A percentile compares a stretch with the other conserved stretches of the same genome.
Evolutionary conservation across 2,113 vertebrate species (phyloP).

Genomic region (Percopsis transmontana): DNA sequence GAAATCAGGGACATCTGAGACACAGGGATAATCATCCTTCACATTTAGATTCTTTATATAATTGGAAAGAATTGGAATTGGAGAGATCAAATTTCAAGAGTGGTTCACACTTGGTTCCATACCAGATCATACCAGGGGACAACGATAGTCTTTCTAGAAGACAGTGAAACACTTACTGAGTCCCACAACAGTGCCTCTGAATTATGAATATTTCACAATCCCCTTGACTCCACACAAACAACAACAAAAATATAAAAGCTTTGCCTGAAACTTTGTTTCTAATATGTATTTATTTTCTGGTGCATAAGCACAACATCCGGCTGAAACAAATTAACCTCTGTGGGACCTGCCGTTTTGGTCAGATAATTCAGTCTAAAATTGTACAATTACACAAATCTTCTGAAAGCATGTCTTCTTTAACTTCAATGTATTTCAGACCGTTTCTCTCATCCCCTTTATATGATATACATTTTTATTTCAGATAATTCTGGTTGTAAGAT

Average conservation of each 20-base stretch:
- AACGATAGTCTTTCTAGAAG: conserved; percentile 4
- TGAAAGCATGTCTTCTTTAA: background rate
- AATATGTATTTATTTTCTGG: conserved; percentile 7
- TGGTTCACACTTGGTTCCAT: background rate
- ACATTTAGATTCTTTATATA: too few species aligned
- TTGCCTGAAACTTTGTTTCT: conserved; percentile 7
- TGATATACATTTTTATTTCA: too few species aligned
- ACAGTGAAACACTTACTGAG: conserved; percentile 5
- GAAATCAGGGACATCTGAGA: background rate
- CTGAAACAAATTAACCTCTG: background rate
- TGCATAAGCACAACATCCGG: background rate
- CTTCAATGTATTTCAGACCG: background rate
- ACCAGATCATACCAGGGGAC: conserved; percentile 6
- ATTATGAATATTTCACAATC: conserved; percentile 13
- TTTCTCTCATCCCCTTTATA: too few species aligned
- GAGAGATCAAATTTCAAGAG: background rate
- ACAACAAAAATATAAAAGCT: background rate
- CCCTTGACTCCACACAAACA: background rate
- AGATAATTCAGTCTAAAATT: background rate
- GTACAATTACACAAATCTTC: conserved; percentile 6
- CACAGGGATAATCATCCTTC: background rate
- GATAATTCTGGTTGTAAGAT: too few species aligned
- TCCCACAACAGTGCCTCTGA: conserved; percentile 3
- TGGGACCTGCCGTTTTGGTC: background rate
- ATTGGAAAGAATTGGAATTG: too few species aligned